A percentile compares a stretch with the other conserved stretches of the same genome.
Conservation (phyloP, 2,888 invertebrate genomes). For the Bruchidius siliquastri region DNA sequence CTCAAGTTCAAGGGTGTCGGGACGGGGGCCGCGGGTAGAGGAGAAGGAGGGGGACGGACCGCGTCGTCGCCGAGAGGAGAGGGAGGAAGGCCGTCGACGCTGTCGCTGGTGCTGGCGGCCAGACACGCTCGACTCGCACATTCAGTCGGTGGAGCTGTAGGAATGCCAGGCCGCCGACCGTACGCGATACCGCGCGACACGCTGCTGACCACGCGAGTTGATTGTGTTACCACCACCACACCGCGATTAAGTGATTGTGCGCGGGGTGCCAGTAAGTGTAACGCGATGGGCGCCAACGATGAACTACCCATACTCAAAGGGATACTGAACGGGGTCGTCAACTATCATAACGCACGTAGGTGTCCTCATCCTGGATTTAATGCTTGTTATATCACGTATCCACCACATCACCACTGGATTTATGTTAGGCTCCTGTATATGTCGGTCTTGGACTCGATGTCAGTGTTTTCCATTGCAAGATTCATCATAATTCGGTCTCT, state of each 20-base stretch:
- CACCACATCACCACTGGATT: no score
- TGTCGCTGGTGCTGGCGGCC: conserved; percentile 24
- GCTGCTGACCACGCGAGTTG: conserved; percentile 23
- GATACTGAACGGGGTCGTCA: conserved; percentile 84
- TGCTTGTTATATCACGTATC: no score
- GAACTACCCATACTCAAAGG: conserved; percentile 87
- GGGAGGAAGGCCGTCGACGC: conserved; percentile 15
- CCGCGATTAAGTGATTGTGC: conserved; percentile 8
- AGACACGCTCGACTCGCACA: conserved; percentile 3
- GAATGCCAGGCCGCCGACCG: conserved; percentile 45
- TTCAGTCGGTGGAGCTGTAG: conserved; percentile 34
- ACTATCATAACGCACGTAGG: conserved; percentile 92
- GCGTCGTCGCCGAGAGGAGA: conserved; percentile 19
- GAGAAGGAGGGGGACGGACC: neutral
- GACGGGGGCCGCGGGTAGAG: neutral
- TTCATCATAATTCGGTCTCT: no score
- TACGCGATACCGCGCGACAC: conserved; percentile 29
- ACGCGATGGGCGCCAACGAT: conserved; percentile 65
- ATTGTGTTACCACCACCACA: conserved; percentile 3
- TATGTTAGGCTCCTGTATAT: no score
- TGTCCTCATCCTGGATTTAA: conserved; percentile 37
- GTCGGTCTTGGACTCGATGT: no score
- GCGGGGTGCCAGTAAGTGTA: conserved; percentile 38
- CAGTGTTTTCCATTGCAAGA: no score
- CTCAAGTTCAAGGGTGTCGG: conserved; percentile 48